These are phyloP conservation scores for Seladonia tumulorum DNA, from an alignment of 2,888 invertebrate species.

Conservation along the genomic window DNA sequence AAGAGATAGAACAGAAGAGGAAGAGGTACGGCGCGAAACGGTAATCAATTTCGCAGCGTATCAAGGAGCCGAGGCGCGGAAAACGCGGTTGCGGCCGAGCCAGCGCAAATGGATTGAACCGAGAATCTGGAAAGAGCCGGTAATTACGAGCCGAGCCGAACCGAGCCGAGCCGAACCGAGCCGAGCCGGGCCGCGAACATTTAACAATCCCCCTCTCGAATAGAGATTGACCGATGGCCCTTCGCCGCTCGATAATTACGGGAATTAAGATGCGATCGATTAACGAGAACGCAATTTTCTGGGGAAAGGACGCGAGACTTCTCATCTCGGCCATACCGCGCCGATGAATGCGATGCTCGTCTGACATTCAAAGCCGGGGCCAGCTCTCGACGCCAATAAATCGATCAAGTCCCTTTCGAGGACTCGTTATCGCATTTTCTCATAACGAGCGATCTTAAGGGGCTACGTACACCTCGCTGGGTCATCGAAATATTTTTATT, in stretches of 20 bases:
- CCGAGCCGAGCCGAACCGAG: background rate
- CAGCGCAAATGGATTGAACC: conserved; percentile 33
- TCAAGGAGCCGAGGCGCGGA: conserved; percentile 40
- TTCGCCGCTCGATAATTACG: conserved; percentile 39
- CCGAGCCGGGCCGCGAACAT: conserved; percentile 21
- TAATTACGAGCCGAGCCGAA: conserved; percentile 31
- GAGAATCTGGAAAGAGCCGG: conserved; percentile 29
- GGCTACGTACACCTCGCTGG: background rate
- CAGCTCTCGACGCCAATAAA: conserved; percentile 59
- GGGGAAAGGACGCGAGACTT: background rate
- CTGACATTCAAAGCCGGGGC: conserved; percentile 47
- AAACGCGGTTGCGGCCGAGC: conserved; percentile 41
- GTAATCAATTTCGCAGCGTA: conserved; percentile 49
- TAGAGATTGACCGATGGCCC: conserved; percentile 43
- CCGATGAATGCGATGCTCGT: conserved; percentile 21
- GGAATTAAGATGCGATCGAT: conserved; percentile 59
- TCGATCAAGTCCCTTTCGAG: conserved; percentile 53
- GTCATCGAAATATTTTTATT: background rate
- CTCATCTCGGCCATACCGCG: background rate
- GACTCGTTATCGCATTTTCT: conserved; percentile 59
- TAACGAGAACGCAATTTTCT: conserved; percentile 51
- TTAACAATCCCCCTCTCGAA: conserved; percentile 46
- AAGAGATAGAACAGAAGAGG: background rate
- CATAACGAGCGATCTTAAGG: conserved; percentile 50
- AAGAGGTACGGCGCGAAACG: conserved; percentile 14